Percentiles rank a stretch among this genome's conserved stretches.
Evolutionary conservation across 2,113 vertebrate species (phyloP).

Genomic region (Hydropotes inermis): DNA sequence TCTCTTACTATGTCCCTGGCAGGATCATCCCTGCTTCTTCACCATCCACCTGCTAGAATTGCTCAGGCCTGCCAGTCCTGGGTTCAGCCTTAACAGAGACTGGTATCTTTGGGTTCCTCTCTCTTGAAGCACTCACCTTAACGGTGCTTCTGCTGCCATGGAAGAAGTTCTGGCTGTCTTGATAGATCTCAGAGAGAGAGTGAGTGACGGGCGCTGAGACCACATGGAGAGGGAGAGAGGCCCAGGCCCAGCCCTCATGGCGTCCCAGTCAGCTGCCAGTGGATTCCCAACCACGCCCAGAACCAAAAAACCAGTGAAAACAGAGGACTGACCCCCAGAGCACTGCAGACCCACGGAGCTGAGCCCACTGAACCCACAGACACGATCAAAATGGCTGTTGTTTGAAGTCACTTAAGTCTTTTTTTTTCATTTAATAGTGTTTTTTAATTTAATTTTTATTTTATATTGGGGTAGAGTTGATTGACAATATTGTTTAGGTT

Average conservation of each 20-base stretch:
- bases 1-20: not conserved
- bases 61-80: not conserved
- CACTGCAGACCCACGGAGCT: not conserved
- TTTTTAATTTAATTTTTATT: not conserved
- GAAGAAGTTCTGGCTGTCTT: not conserved
- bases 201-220: not conserved
- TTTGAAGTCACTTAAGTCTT: not conserved
- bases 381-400: too few relatives aligned
- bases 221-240: not conserved
- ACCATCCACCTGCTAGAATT: too few relatives aligned
- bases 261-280: too few relatives aligned
- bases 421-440: not conserved
- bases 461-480: not conserved
- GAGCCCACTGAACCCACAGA: not conserved
- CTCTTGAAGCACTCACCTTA: not conserved
- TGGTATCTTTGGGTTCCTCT: not conserved
- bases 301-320: not conserved
- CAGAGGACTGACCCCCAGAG: not conserved
- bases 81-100: not conserved
- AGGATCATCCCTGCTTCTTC: not conserved
- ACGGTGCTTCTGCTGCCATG: not conserved
- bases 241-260: not conserved
- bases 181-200: not conserved
- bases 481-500: not conserved
- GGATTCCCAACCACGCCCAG: not conserved